Conservation (phyloP, 2,113 vertebrate species). For the Scatophagus argus region DNA sequence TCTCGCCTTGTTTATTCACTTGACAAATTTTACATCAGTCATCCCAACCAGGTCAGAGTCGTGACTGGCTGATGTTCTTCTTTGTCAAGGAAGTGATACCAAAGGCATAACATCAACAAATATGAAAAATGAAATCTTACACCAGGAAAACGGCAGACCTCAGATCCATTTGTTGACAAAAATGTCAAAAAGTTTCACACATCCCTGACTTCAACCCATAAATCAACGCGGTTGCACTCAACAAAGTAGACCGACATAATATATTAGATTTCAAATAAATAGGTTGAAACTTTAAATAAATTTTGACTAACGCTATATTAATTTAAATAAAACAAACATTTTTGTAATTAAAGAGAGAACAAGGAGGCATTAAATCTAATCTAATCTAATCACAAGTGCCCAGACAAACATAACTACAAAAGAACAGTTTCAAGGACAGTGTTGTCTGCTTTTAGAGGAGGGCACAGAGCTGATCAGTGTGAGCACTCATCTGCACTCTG, state of each 20-base stretch:
- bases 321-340: conserved; percentile 12
- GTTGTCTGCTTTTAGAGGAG: conserved; percentile 1
- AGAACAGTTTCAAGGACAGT: neutral
- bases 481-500: conserved; percentile 11
- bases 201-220: conserved; percentile 28
- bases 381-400: conserved; percentile 18
- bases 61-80: conserved; percentile 21
- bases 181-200: conserved; percentile 21
- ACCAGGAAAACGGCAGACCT: conserved; percentile 2
- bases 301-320: neutral
- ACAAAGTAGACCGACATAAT: conserved; percentile 53
- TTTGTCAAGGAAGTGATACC: conserved; percentile 36
- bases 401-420: neutral
- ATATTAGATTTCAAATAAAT: conserved; percentile 74
- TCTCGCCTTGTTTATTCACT: neutral
- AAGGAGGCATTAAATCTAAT: neutral
- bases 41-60: conserved; percentile 54
- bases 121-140: conserved; percentile 31
- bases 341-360: conserved; percentile 4
- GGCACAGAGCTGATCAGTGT: conserved; percentile 30
- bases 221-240: conserved; percentile 28
- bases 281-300: conserved; percentile 54
- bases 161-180: conserved; percentile 24
- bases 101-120: conserved; percentile 34
- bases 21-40: conserved; percentile 53